Evolutionary conservation across 2,888 invertebrate species (phyloP).

Genomic region (Caenorhabditis parvicauda): DNA sequence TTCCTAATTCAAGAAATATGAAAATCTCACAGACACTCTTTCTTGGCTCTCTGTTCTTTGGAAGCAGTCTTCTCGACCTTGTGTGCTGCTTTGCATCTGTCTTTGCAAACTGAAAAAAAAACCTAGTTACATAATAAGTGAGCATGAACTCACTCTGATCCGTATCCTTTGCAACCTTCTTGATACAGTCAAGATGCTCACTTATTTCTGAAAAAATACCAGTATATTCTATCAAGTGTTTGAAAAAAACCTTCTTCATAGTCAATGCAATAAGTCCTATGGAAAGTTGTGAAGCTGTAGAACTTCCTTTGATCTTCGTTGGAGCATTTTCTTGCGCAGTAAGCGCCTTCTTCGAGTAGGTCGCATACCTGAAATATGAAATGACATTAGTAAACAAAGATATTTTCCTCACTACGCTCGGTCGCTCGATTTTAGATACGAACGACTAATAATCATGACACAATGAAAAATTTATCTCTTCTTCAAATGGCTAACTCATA

Average conservation of each 20-base stretch:
- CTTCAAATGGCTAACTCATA: too few relatives aligned
- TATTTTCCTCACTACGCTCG: too few relatives aligned
- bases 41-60: conserved; percentile 32
- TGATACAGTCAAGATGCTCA: conserved; percentile 34
- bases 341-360: conserved; percentile 33
- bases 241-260: conserved; percentile 32
- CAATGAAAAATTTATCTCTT: too few relatives aligned
- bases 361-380: conserved; percentile 27
- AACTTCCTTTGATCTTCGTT: conserved; percentile 39
- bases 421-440: too few relatives aligned
- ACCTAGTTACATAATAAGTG: neutral
- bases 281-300: conserved; percentile 42
- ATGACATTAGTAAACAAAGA: too few relatives aligned
- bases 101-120: conserved; percentile 29
- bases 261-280: conserved; percentile 42
- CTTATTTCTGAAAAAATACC: conserved; percentile 25
- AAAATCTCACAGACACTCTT: conserved; percentile 25
- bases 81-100: conserved; percentile 30
- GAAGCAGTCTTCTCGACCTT: conserved; percentile 28
- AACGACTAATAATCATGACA: too few relatives aligned
- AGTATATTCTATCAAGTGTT: neutral
- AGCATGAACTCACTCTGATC: conserved; percentile 7
- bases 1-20: neutral
- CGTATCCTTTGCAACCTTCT: conserved; percentile 30
- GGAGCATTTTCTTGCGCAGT: conserved; percentile 33